Percentiles rank a stretch among this genome's conserved stretches.
Conservation (phyloP, 2,113 vertebrate species). For the Mustelus asterias region DNA sequence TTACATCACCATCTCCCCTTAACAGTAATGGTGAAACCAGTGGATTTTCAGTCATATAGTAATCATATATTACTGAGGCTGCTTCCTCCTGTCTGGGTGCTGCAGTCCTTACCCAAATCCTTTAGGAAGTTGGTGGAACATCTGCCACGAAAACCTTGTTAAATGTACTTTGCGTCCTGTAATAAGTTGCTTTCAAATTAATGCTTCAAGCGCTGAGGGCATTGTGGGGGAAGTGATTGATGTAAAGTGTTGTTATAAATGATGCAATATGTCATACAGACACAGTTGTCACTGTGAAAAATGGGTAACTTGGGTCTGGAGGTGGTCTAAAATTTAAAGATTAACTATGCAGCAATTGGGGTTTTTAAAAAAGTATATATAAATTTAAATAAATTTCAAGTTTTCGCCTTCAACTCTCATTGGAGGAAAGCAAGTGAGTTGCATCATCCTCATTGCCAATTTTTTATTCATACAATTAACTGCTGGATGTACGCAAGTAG, state of each 20-base stretch:
- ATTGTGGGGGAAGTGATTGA: background rate
- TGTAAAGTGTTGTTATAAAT: background rate
- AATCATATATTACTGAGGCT: background rate
- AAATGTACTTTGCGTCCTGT: background rate
- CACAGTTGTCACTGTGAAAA: background rate
- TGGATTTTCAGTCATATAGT: background rate
- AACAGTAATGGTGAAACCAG: too few species aligned
- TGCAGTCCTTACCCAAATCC: background rate
- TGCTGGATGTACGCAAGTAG: background rate
- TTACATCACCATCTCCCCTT: too few species aligned
- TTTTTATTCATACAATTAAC: background rate
- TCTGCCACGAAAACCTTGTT: background rate
- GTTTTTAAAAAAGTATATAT: background rate
- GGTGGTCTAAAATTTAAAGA: background rate
- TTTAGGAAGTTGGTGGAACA: background rate
- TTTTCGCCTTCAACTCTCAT: background rate
- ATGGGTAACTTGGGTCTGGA: background rate
- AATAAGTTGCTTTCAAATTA: background rate
- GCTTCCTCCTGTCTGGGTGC: background rate
- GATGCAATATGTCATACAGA: constrained; percentile 11
- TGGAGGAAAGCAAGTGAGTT: background rate
- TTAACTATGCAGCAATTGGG: background rate
- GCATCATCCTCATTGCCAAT: background rate
- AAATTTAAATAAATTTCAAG: background rate
- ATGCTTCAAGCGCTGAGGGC: background rate